Base-by-base conservation (phyloP, 2,797 vertebrate species). In the Hephaestus fuliginosus region DNA sequence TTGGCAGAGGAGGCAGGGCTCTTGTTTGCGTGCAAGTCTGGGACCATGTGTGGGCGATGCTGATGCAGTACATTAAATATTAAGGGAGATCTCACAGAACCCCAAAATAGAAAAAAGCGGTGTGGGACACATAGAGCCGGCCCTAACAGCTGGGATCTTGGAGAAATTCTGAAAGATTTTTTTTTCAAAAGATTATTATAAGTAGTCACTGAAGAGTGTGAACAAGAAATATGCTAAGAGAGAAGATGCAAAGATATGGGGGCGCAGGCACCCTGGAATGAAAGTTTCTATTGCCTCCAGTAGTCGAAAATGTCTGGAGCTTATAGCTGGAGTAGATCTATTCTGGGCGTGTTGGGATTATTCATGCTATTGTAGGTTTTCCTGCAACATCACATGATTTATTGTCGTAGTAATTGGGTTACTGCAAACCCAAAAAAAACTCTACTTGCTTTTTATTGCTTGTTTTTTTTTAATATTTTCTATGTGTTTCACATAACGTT, bases 61-160 rank as follows among this genome's bases (percentile, higher is more conserved):
- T 94, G 92, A 95, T 95, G 94, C 92, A 92, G 90, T 90, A 71
- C 90, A 95, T 95, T 95, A 95, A 96, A 95, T 95, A 95, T 95
- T 95, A 91, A 95, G 91, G 88, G 89, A 94, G 90, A 94, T 92
- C 89, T 93, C 89, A 82, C 76, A 83, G 83, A 86, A 71, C 89
- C 92, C 89, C 89, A 86, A 92, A 95, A 95, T 95, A 95, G 93
- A 93, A 91, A 83, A 87, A 85, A 74, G 75, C 80, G 81, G 76
- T 61, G 62, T 67, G 70, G 89, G 84, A 84, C 73, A 77, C 83
- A 80, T 10, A 60, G 62, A 76, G 60, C 85, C 75, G 82, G 82
- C 67, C 58, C 57, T 74, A 86, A 89, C 82, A 81, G 79, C 63
- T 69, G 61, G 36, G 82, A 86, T 81, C 52, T 74, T 77, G 76